phyloP scores from a whole-genome alignment of 1,140 invertebrate species.

The Cotesia typhae region DNA sequence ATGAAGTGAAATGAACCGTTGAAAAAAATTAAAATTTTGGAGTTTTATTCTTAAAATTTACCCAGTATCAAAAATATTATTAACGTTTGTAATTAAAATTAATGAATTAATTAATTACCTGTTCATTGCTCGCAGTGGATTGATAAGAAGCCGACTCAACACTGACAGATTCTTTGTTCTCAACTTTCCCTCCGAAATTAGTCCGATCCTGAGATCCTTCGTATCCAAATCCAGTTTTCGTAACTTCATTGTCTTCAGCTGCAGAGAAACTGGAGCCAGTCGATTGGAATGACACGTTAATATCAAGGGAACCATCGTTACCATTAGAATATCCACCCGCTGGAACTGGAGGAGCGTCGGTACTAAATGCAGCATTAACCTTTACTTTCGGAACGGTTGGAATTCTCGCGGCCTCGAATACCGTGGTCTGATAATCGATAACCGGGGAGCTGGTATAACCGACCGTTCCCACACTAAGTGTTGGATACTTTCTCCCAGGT shows the following conservation, averaged over 20 bases:
- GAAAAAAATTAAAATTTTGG: no score
- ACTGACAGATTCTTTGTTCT: conserved; percentile 12
- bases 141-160: conserved; percentile 11
- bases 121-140: neutral
- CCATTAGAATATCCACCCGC: conserved; percentile 31
- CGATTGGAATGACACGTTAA: conserved; percentile 50
- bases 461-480: conserved; percentile 43
- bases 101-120: no score
- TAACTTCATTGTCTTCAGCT: neutral
- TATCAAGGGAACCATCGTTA: conserved; percentile 52
- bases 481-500: conserved; percentile 17
- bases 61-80: no score
- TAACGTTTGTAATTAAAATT: no score
- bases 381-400: conserved; percentile 45
- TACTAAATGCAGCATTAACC: conserved; percentile 47
- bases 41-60: no score
- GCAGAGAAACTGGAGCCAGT: conserved; percentile 33
- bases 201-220: conserved; percentile 7
- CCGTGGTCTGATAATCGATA: conserved; percentile 48
- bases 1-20: no score
- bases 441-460: conserved; percentile 48
- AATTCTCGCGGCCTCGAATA: conserved; percentile 44
- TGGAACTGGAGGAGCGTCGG: conserved; percentile 41
- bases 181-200: conserved; percentile 45
- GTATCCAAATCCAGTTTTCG: neutral